Conservation (phyloP, 2,797 vertebrate genomes). For the Pitangus sulphuratus region DNA sequence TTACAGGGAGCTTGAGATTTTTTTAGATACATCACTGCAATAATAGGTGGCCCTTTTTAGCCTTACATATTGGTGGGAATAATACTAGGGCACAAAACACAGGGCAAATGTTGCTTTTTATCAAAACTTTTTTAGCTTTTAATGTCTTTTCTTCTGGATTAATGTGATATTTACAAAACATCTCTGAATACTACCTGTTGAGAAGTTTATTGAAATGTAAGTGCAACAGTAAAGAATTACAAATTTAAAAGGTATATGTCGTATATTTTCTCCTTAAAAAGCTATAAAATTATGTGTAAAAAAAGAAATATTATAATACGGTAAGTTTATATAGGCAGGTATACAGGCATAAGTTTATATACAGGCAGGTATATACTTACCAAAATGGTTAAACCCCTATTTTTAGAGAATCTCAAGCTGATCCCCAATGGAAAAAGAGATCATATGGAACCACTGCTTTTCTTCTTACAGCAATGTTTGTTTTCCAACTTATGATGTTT, state of each 20-base stretch:
- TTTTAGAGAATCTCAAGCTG: neutral
- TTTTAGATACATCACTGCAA: constrained; percentile 83
- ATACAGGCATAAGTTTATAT: too few relatives aligned
- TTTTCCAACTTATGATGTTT: neutral
- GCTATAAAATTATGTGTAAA: neutral
- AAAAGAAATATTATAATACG: neutral
- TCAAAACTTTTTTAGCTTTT: constrained; percentile 68
- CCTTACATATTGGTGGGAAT: constrained; percentile 71
- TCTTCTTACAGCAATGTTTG: neutral
- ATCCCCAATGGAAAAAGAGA: neutral
- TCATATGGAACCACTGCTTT: neutral
- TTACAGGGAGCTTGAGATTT: constrained; percentile 84
- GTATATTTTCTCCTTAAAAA: neutral
- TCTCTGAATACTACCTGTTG: constrained; percentile 49
- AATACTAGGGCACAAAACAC: constrained; percentile 69
- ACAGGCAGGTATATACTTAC: neutral
- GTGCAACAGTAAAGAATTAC: constrained; percentile 2
- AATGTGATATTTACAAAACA: constrained; percentile 70
- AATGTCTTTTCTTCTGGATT: constrained; percentile 61
- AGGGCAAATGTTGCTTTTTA: constrained; percentile 72
- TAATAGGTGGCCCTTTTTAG: constrained; percentile 82
- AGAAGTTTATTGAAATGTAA: neutral
- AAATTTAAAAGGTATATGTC: neutral
- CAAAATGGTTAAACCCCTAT: neutral
- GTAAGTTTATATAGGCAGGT: too few relatives aligned